Base-by-base conservation (phyloP, 2,888 invertebrate species). In the Drosophila helvetica region DNA sequence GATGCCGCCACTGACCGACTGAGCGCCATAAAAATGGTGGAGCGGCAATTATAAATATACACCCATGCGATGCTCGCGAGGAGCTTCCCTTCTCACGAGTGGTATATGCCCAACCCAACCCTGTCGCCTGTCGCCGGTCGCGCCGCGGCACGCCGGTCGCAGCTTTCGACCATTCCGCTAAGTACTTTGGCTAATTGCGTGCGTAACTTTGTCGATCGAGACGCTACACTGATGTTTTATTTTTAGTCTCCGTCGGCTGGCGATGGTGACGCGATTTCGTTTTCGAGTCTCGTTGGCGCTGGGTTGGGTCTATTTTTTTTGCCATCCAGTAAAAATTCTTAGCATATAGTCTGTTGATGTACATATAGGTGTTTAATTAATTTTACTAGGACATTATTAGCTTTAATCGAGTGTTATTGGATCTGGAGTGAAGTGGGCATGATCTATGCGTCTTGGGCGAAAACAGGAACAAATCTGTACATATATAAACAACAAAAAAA, bases 101-200 rank as follows among this genome's bases (percentile, higher is more conserved):
- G 66, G 67, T 30, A 3, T 10, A 46, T 30, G 27, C 17, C 6
- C 45, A 25, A 15, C 17, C 6, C 45, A 25, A 15, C 64, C 56
- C 70, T 71, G 73, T 53, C 70, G 15, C 22, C 12, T 54, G 30
- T 30, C 25, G 42, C 38, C 22, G 22, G 22, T 22, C 22, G n/a
- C n/a, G n/a, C n/a, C n/a, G n/a, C n/a, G n/a, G n/a, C n/a, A n/a
- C n/a, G 22, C 22, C 12, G 58, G 33, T 30, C 25, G 42, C 42
- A 51, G 38, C 43, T 33, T 38, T 47, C 42, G 51, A 46, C 50
- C 50, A 42, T 50, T 50, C 25, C 42, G 64, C 79, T 79, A 84
- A 83, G 79, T 88, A 86, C 70, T 72, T 72, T 72, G 52, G 63
- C 75, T 85, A 88, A 85, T 80, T 88, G 80, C 64, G 67, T 82